phyloP scores from a whole-genome alignment of 1,140 invertebrate genomes.

The Pteromalus puparum region DNA sequence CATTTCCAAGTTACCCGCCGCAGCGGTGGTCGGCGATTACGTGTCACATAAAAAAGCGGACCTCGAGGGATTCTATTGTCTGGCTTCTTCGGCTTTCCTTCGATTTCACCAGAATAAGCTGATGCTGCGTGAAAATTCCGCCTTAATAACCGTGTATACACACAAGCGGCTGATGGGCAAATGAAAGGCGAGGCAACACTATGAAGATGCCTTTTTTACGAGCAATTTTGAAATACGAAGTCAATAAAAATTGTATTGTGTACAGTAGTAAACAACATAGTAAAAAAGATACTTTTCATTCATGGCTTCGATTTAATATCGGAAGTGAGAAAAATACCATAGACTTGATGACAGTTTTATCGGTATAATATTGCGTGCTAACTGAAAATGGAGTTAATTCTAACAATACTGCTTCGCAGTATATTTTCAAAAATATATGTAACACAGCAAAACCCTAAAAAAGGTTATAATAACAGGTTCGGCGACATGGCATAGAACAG shows the following conservation, averaged over 20 bases:
- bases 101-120: constrained; percentile 55
- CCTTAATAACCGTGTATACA: constrained; percentile 60
- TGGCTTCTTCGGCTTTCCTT: constrained; percentile 57
- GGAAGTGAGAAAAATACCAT: constrained; percentile 5
- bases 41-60: constrained; percentile 68
- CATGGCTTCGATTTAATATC: background rate
- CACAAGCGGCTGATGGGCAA: constrained; percentile 46
- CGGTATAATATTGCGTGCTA: constrained; percentile 42
- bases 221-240: constrained; percentile 44
- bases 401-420: too few species aligned
- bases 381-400: too few species aligned
- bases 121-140: constrained; percentile 57
- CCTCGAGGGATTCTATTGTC: constrained; percentile 30
- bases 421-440: too few species aligned
- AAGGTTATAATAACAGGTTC: too few species aligned
- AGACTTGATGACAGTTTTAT: constrained; percentile 17
- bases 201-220: constrained; percentile 30
- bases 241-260: constrained; percentile 54
- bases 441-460: too few species aligned
- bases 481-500: too few species aligned
- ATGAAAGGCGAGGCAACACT: background rate
- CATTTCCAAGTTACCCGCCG: constrained; percentile 33
- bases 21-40: constrained; percentile 57
- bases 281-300: background rate
- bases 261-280: constrained; percentile 48